Conservation (phyloP, 2,888 invertebrate species). For the Eulithis testata region DNA sequence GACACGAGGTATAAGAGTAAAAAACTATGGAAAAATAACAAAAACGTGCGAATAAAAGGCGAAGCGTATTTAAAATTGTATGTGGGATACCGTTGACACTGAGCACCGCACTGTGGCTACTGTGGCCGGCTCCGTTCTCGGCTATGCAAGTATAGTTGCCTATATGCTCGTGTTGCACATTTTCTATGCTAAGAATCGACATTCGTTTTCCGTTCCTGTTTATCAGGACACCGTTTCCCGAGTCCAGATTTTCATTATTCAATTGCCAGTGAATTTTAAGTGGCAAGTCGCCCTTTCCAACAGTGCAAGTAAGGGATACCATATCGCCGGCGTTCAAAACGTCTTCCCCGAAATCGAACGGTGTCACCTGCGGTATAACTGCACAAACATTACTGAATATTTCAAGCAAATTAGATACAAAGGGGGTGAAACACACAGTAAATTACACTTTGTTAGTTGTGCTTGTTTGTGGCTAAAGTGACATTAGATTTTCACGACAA, state of each 20-base stretch:
- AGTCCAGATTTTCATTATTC: slow-evolving; percentile 82
- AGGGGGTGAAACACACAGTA: slow-evolving; percentile 15
- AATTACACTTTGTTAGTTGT: slow-evolving; percentile 16
- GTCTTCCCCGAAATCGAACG: slow-evolving; percentile 91
- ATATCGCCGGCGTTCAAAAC: slow-evolving; percentile 89
- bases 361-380: slow-evolving; percentile 92
- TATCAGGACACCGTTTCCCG: slow-evolving; percentile 84
- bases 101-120: slow-evolving; percentile 86
- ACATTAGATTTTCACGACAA: slow-evolving; percentile 16
- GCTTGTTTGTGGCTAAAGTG: slow-evolving; percentile 4
- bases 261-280: slow-evolving; percentile 89
- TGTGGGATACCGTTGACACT: slow-evolving; percentile 87
- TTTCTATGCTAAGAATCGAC: slow-evolving; percentile 88
- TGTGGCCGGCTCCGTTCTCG: slow-evolving; percentile 87
- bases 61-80: slow-evolving; percentile 49
- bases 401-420: slow-evolving; percentile 8
- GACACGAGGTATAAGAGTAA: slow-evolving; percentile 22
- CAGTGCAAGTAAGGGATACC: slow-evolving; percentile 88
- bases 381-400: slow-evolving; percentile 39
- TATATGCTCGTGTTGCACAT: slow-evolving; percentile 84
- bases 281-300: slow-evolving; percentile 89
- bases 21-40: slow-evolving; percentile 42
- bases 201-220: slow-evolving; percentile 86
- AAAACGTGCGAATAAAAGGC: slow-evolving; percentile 47
- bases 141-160: slow-evolving; percentile 87